Evolutionary conservation across 37 sponge, comb jelly and placozoan genomes (phyloP), one percentile per base, ranked within the genome.

Genomic region (Halichondria panicea): DNA sequence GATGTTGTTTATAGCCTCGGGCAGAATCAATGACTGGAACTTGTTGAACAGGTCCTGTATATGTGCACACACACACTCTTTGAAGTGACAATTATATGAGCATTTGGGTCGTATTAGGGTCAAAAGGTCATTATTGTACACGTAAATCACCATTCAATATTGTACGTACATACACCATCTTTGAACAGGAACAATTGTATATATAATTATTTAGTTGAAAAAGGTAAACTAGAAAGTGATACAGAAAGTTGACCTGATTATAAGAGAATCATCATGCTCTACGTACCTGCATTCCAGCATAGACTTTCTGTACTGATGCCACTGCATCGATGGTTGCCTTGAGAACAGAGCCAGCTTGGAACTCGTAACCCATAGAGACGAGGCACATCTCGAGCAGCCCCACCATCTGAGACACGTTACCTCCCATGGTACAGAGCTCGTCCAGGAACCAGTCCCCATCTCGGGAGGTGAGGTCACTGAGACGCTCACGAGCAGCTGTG

Each of bases 371-470:
- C 76, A 72, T 71, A 48, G 45, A 76, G n/a, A 48, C 40, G 53
- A 83, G 28, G 44, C 92, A 87, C 63, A 70, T 70, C 55, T 91
- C 84, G 58, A 91, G 55, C 55, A 81, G 76, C 2, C 60, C 50
- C 19, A 84, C 48, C 80, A 95, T 83, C 66, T 95, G 95, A 3
- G 81, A 82, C 59, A 91, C 95, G 64, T 91, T 95, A 0, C 91
- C 86, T 81, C 95, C 88, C 92, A 95, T 95, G 31, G 95, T 97
- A 63, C 84, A 90, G 33, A 97, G 88, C 79, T 97, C 98, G 46
- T 97, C 98, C 70, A 97, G 73, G 72, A 97, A 97, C 95, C 95
- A 97, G 76, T 97, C 95, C 11, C 98, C 98, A 43, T 95, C 89
- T 24, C 77, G 55, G 0, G 95, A 95, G 30, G 82, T 91, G 24